These are phyloP conservation scores for Ahaetulla prasina DNA, from an alignment of 2,113 vertebrate genomes.

Conservation along the genomic window DNA sequence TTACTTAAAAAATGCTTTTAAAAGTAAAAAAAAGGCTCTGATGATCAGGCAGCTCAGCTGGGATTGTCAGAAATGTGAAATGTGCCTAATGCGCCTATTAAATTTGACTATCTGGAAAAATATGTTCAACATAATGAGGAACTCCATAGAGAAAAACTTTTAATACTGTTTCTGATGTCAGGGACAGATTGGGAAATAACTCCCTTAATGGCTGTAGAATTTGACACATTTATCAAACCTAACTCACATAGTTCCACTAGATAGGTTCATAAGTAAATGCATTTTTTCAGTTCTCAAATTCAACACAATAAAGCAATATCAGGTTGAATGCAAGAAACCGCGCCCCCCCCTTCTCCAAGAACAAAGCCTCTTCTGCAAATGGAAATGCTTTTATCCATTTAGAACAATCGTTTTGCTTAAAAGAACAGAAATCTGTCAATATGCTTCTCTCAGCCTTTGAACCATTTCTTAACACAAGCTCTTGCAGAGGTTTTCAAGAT, in stretches of 20 bases:
- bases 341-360: not conserved
- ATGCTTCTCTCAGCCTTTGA: not conserved
- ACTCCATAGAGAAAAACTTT: no score
- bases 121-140: not conserved
- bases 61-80: no score
- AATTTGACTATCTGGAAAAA: not conserved
- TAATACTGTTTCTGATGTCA: not conserved
- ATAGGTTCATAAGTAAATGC: not conserved
- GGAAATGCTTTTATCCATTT: not conserved
- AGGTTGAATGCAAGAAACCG: not conserved
- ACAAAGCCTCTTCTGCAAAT: not conserved
- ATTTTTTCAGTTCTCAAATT: not conserved
- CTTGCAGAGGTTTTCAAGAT: not conserved
- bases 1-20: no score
- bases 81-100: not conserved
- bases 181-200: not conserved
- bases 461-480: not conserved
- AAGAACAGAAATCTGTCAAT: not conserved
- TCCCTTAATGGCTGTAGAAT: not conserved
- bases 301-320: not conserved
- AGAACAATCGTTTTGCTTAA: not conserved
- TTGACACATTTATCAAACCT: not conserved
- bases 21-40: no score
- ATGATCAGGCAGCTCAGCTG: no score
- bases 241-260: not conserved